Percentiles rank a stretch among this genome's conserved stretches.
phyloP scores from a whole-genome alignment of 2,113 vertebrate genomes.

The Sinocyclocheilus grahami region DNA sequence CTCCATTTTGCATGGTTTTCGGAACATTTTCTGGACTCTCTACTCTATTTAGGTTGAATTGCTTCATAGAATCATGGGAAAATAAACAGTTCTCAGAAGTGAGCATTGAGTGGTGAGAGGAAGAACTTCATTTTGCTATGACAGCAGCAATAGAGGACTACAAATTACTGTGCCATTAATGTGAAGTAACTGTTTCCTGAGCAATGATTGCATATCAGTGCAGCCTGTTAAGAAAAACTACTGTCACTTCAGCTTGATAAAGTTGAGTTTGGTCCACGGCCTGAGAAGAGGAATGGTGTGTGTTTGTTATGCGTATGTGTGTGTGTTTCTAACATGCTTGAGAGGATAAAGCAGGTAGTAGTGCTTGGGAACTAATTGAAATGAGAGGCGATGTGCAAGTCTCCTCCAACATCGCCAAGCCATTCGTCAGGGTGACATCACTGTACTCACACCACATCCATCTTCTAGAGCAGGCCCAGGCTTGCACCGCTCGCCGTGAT shows the following conservation, averaged over 20 bases:
- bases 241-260: constrained; percentile 49
- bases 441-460: constrained; percentile 81
- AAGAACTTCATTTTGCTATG: constrained; percentile 60
- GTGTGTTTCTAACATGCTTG: constrained; percentile 51
- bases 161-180: constrained; percentile 66
- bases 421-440: constrained; percentile 86
- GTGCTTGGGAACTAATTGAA: constrained; percentile 81
- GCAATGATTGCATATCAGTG: constrained; percentile 68
- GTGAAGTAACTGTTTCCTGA: constrained; percentile 68
- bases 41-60: neutral
- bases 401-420: constrained; percentile 76
- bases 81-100: neutral
- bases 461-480: constrained; percentile 71
- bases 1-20: neutral
- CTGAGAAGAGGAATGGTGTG: neutral
- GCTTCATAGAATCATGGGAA: neutral
- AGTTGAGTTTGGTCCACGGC: constrained; percentile 49
- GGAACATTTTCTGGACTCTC: neutral
- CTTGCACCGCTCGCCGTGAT: constrained; percentile 73
- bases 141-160: constrained; percentile 61
- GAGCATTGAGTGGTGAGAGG: constrained; percentile 32
- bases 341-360: neutral
- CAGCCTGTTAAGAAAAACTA: constrained; percentile 61
- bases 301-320: constrained; percentile 26
- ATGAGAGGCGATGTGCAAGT: constrained; percentile 83